Evolutionary conservation across 2,797 vertebrate species (phyloP), one percentile per base, ranked within the genome.

Genomic region (Merluccius polli): DNA sequence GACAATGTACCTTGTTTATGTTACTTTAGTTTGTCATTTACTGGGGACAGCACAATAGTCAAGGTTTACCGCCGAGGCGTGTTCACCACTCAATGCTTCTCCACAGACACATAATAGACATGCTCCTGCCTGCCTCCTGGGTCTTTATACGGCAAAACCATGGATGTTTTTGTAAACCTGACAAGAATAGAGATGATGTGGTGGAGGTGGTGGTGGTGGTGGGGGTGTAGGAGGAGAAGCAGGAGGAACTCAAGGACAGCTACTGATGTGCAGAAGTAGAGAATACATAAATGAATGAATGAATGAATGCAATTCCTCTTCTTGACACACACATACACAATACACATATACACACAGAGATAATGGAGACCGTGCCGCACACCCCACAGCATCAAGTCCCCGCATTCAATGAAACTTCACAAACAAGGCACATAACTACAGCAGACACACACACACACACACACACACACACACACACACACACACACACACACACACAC

Each of bases 391-490:
- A 52, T 52, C 5, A n/a, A 52, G 12, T 44, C 15, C 41, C 38
- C 11, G 38, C 44, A 4, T 18, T 48, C 44, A 52, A 8, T 18
- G 44, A 52, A 16, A 21, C 44, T 21, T 59, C 52, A 59, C 52
- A 59, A 1, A n/a, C 3, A n/a, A 67, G n/a, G 8, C 6, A 65
- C 24, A 29, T 65, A 48, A 65, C n/a, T 65, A 29, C 59, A 29
- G 1, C 29, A 32, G 1, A 15, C 67, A 31, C 67, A 31, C 67
- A 67, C 11, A 30, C 63, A 27, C 63, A 67, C 63, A 67, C 63
- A 67, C 24, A 12, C 63, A 67, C 63, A 67, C 63, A 67, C 63
- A 67, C 63, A 67, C 63, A 67, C 63, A 24, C 63, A 67, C 44
- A 52, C 44, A 52, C 44, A 52, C 44, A 52, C 44, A 52, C 63